Conservation (phyloP, 2,113 vertebrate species). For the Chunga burmeisteri region DNA sequence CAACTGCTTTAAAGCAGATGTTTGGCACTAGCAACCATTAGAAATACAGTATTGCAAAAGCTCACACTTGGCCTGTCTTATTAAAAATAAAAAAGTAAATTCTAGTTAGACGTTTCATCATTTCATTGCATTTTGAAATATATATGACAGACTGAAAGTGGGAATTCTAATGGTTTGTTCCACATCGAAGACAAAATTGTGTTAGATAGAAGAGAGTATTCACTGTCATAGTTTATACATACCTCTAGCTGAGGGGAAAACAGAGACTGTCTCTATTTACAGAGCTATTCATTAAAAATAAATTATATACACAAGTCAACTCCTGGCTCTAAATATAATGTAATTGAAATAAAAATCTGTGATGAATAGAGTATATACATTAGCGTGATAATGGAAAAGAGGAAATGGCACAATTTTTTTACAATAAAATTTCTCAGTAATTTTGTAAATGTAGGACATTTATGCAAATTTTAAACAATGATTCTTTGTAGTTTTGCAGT, state of each 20-base stretch:
- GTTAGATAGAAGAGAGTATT: neutral
- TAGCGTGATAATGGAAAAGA: neutral
- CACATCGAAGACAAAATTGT: neutral
- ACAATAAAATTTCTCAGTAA: neutral
- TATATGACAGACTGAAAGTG: neutral
- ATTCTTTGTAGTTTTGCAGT: neutral
- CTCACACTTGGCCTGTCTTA: neutral
- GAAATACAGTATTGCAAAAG: neutral
- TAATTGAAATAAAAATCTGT: neutral
- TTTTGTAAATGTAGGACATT: slow-evolving; percentile 7
- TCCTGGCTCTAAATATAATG: neutral
- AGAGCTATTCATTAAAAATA: neutral
- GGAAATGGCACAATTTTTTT: neutral
- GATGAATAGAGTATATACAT: neutral
- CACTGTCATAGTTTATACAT: neutral
- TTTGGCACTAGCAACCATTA: neutral
- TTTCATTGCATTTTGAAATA: neutral
- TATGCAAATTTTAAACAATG: neutral
- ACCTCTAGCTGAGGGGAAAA: neutral
- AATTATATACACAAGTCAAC: neutral
- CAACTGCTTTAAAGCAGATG: neutral
- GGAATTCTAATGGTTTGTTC: neutral
- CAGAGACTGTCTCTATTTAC: neutral
- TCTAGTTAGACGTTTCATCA: neutral
- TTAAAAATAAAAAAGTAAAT: neutral